phyloP scores from a whole-genome alignment of 2,113 vertebrate species.

The Pimephales promelas region DNA sequence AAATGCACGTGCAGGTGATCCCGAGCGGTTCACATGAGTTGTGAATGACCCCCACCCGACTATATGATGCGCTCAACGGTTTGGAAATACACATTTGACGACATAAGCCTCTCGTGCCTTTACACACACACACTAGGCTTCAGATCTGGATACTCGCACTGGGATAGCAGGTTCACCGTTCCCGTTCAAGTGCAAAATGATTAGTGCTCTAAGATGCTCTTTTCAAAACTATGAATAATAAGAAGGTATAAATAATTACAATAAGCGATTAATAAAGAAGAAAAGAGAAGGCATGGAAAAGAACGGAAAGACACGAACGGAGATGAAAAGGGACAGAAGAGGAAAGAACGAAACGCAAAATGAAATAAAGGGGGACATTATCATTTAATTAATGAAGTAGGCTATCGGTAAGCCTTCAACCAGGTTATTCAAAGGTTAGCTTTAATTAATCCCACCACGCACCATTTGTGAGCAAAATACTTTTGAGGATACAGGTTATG shows the following conservation, averaged over 20 bases:
- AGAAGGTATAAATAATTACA: neutral
- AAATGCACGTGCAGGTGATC: constrained; percentile 5
- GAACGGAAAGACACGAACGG: neutral
- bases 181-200: neutral
- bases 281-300: too few species aligned
- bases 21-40: neutral
- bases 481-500: neutral
- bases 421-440: neutral
- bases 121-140: too few species aligned
- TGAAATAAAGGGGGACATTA: neutral
- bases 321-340: neutral
- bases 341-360: neutral
- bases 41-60: constrained; percentile 1
- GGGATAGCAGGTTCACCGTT: neutral
- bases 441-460: neutral
- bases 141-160: too few species aligned
- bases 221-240: neutral
- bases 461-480: too few species aligned
- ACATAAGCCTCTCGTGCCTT: neutral
- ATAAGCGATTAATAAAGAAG: too few species aligned
- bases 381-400: neutral
- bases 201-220: neutral
- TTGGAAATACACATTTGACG: neutral
- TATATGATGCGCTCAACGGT: neutral
- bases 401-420: neutral